A percentile compares a stretch with the other conserved stretches of the same genome.
Evolutionary conservation across 2,888 invertebrate species (phyloP).

Genomic region (Eupithecia abbreviata): DNA sequence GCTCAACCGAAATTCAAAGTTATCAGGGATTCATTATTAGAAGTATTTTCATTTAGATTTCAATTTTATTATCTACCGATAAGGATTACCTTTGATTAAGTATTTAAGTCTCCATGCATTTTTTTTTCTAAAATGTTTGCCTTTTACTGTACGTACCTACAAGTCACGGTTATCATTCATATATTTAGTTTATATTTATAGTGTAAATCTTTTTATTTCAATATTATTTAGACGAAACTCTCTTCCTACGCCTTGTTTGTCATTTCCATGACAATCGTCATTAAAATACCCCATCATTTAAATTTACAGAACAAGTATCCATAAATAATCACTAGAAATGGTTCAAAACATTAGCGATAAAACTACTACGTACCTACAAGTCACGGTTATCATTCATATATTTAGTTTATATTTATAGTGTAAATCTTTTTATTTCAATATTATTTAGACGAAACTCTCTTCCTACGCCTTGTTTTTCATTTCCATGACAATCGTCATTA

Average conservation of each 20-base stretch:
- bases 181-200: no score
- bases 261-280: not conserved
- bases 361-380: no score
- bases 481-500: not conserved
- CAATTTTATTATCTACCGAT: not conserved
- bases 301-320: not conserved
- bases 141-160: no score
- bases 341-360: conserved; percentile 26
- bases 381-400: no score
- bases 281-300: not conserved
- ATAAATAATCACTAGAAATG: conserved; percentile 1
- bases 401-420: no score
- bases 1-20: conserved; percentile 15
- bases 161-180: no score
- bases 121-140: no score
- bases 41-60: not conserved
- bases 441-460: no score
- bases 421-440: no score
- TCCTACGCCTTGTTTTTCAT: not conserved
- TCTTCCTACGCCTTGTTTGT: not conserved
- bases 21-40: conserved; percentile 6
- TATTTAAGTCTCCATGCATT: not conserved
- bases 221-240: no score
- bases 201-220: no score
- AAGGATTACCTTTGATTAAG: not conserved